Evolutionary conservation across 2,888 invertebrate species (phyloP), one percentile per base, ranked within the genome.

Genomic region (Agonopterix alstromeriana): DNA sequence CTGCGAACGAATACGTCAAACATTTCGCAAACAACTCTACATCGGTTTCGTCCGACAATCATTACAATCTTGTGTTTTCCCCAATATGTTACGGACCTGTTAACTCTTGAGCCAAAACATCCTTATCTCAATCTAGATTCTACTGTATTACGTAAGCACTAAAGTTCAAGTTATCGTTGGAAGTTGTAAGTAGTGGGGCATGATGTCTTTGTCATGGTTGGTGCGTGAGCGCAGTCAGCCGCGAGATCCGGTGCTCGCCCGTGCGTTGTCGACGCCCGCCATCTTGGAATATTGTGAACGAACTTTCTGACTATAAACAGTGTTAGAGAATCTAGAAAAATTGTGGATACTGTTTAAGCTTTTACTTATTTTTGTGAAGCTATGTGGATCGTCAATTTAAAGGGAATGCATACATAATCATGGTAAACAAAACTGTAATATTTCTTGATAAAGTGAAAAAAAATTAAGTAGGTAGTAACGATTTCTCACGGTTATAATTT

Each of bases 221-320:
- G 65, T 70, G 78, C 71, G 70, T 66, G 70, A 57, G 74, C 70
- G 69, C 81, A 82, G 82, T 84, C 76, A 73, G 75, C 71, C 74
- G 73, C 68, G 66, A 76, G 77, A 69, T 75, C 73, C 76, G 77
- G 75, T 70, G 74, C 74, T 73, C 65, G 59, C 56, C 67, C 70
- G 75, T 9, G 63, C 54, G 62, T 55, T 53, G 27, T 46, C 48
- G 56, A 55, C 63, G 71, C 73, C 67, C 63, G 71, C 73, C 67
- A 74, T 73, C 57, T 76, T 70, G 65, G 17, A 49, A 50, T 52
- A 51, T 56, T 38, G 27, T 27, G 27, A 27, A 27, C 38, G n/a
- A 38, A 38, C 38, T 38, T 38, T 38, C 38, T 38, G 38, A 38
- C 36, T 9, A 17, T 27, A 38, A 38, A n/a, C 10, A 38, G 38